A percentile compares a stretch with the other conserved stretches of the same genome.
Evolutionary conservation across 2,113 vertebrate genomes (phyloP).

Genomic region (Anguilla japonica): DNA sequence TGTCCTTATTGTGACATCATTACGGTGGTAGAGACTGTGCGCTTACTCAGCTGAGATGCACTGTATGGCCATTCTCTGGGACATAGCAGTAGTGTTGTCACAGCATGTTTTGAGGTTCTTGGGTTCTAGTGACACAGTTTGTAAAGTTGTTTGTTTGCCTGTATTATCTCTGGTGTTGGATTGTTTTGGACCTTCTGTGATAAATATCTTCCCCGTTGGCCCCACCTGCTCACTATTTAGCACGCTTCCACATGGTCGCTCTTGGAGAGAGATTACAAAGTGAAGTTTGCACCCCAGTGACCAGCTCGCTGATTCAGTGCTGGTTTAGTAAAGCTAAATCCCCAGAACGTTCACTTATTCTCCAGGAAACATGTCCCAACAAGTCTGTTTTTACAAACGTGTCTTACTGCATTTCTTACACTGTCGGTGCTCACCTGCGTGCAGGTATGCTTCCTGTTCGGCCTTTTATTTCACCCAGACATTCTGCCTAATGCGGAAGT

Average conservation of each 20-base stretch:
- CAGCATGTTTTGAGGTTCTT: not conserved
- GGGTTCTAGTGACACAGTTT: not conserved
- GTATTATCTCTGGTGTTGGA: not conserved
- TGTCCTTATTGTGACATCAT: not conserved
- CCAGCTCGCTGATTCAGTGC: not conserved
- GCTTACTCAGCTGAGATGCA: not conserved
- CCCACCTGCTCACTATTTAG: not conserved
- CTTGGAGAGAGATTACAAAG: not conserved
- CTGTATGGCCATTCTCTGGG: not conserved
- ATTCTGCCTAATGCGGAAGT: not conserved
- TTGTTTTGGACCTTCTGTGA: not conserved
- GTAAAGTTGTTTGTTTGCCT: not conserved
- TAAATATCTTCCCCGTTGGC: not conserved
- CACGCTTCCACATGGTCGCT: not conserved
- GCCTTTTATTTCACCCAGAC: not conserved
- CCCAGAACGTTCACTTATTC: not conserved
- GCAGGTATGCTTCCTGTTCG: not conserved
- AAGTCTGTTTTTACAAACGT: not conserved
- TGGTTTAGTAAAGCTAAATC: not conserved
- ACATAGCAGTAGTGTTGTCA: not conserved
- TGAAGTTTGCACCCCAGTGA: not conserved
- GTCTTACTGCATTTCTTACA: not conserved
- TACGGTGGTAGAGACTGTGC: not conserved
- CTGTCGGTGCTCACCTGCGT: not conserved
- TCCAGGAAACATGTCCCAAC: not conserved